Conservation (phyloP, 2,888 invertebrate species). For the Priapulus caudatus region DNA sequence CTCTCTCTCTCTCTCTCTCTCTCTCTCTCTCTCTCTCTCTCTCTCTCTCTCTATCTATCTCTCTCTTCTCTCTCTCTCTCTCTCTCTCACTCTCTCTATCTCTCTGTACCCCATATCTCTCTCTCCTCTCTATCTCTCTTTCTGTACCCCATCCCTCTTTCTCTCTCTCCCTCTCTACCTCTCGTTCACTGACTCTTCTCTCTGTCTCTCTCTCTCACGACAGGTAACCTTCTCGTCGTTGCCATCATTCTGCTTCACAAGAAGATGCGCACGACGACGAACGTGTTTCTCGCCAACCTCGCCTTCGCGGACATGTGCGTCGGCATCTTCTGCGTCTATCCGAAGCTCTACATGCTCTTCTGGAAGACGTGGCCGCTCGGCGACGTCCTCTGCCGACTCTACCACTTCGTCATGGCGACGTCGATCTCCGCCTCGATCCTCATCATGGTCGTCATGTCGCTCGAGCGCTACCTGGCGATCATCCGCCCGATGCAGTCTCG, state of each 20-base stretch:
- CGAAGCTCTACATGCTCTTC: slow-evolving; percentile 69
- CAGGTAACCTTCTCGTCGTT: slow-evolving; percentile 76
- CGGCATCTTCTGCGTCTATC: slow-evolving; percentile 81
- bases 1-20: too few species aligned
- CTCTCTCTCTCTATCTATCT: too few species aligned
- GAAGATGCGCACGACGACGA: slow-evolving; percentile 70
- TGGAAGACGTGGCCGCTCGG: slow-evolving; percentile 58
- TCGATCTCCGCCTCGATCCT: slow-evolving; percentile 82
- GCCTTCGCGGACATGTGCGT: slow-evolving; percentile 82
- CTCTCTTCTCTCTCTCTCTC: too few species aligned
- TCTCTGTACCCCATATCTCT: too few species aligned
- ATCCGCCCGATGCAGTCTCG: slow-evolving; percentile 28
- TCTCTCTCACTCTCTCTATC: too few species aligned
- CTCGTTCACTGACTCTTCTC: too few species aligned
- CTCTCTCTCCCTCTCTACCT: too few species aligned
- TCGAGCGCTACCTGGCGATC: slow-evolving; percentile 70
- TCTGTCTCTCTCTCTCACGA: too few species aligned
- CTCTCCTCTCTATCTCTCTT: too few species aligned
- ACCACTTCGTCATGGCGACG: slow-evolving; percentile 73
- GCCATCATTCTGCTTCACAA: slow-evolving; percentile 69
- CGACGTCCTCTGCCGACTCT: slow-evolving; percentile 74
- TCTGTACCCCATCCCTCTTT: too few species aligned
- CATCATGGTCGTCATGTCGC: slow-evolving; percentile 60
- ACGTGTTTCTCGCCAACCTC: slow-evolving; percentile 79
- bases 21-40: too few species aligned